A percentile compares a stretch with the other conserved stretches of the same genome.
Evolutionary conservation across 2,888 invertebrate genomes (phyloP).

Genomic region (Amblyteles armatorius): DNA sequence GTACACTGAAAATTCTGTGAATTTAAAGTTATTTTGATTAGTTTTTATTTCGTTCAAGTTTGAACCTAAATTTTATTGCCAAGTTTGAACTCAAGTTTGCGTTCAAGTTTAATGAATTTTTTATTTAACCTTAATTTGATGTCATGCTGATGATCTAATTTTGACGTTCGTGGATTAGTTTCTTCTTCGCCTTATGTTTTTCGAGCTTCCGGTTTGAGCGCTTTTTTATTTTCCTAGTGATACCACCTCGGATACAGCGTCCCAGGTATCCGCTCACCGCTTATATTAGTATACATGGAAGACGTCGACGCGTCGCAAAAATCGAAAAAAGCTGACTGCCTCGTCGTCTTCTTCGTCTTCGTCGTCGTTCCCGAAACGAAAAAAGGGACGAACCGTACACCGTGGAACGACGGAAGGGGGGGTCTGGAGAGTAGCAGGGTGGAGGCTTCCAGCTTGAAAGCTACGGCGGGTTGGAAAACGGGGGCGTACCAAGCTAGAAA

Average conservation of each 20-base stretch:
- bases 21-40: background rate
- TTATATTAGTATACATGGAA: conserved; percentile 18
- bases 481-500: conserved; percentile 56
- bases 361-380: conserved; percentile 49
- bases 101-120: background rate
- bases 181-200: background rate
- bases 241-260: conserved; percentile 26
- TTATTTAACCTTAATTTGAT: background rate
- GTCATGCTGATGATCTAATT: background rate
- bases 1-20: background rate
- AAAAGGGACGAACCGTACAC: conserved; percentile 66
- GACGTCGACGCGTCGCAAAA: conserved; percentile 13
- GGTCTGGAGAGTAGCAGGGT: conserved; percentile 9
- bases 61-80: background rate
- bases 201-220: background rate
- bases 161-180: background rate
- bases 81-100: background rate
- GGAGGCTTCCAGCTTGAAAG: conserved; percentile 54
- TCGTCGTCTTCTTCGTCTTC: conserved; percentile 44
- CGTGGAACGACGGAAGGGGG: conserved; percentile 41
- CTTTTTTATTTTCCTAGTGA: background rate
- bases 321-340: conserved; percentile 52
- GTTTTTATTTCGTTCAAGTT: background rate
- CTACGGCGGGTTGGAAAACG: conserved; percentile 57
- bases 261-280: conserved; percentile 11